Conservation (phyloP, 1,140 invertebrate species). For the Penaeus japonicus region DNA sequence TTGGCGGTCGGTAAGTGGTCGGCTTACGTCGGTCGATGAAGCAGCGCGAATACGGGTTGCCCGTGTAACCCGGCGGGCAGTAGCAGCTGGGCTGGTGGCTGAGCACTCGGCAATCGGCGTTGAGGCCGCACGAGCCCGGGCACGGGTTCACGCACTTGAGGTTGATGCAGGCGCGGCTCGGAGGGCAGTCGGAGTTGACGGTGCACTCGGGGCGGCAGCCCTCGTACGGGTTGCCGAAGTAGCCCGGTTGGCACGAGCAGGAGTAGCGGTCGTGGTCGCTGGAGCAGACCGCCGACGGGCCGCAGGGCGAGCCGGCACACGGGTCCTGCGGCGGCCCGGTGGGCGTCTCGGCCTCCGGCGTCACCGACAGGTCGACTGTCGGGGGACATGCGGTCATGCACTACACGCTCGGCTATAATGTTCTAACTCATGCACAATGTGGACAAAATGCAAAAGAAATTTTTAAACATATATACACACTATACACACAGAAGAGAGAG, state of each 20-base stretch:
- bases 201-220: conserved; percentile 81
- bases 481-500: neutral
- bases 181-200: conserved; percentile 78
- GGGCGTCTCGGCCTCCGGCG: conserved; percentile 3
- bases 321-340: conserved; percentile 22
- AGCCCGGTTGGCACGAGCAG: conserved; percentile 81
- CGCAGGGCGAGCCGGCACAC: conserved; percentile 60
- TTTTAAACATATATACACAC: neutral
- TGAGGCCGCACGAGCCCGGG: conserved; percentile 75
- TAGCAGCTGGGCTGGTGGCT: conserved; percentile 74
- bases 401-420: neutral
- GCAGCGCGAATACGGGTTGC: conserved; percentile 64
- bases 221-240: conserved; percentile 82
- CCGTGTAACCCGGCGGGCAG: conserved; percentile 62
- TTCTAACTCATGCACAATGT: too few relatives aligned
- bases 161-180: conserved; percentile 75
- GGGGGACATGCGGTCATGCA: neutral
- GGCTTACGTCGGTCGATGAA: conserved; percentile 37
- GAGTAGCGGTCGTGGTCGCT: conserved; percentile 62
- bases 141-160: conserved; percentile 78
- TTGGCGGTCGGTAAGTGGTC: neutral
- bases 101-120: conserved; percentile 76
- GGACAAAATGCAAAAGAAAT: neutral
- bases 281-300: conserved; percentile 67
- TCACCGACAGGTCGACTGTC: neutral